Conservation (phyloP, 2,797 vertebrate genomes). For the Fratercula arctica region DNA sequence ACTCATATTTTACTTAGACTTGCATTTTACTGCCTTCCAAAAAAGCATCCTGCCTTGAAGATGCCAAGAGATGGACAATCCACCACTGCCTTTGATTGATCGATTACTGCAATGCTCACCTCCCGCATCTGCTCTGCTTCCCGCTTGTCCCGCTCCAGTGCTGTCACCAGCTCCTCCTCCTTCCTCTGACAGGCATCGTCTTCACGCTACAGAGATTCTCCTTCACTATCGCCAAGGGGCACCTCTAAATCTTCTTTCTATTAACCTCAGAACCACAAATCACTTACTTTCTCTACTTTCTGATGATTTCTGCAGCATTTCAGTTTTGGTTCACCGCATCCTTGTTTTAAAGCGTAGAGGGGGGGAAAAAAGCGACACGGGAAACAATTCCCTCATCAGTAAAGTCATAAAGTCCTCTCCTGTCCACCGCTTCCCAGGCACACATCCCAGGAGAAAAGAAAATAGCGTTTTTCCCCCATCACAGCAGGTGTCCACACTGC, state of each 20-base stretch:
- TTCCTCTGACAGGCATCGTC: background rate
- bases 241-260: background rate
- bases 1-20: background rate
- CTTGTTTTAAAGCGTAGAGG: background rate
- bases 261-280: background rate
- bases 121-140: background rate
- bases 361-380: fast-evolving
- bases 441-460: background rate
- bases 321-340: background rate
- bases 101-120: fast-evolving
- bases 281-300: background rate
- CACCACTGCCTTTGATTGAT: fast-evolving
- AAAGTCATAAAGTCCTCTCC: background rate
- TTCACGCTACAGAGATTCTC: background rate
- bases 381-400: background rate
- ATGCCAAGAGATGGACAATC: background rate
- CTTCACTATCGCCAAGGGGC: fast-evolving
- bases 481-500: background rate
- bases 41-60: background rate
- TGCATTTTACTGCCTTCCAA: background rate
- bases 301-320: background rate
- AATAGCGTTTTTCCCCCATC: fast-evolving
- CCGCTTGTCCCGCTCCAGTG: background rate
- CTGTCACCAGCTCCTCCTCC: background rate
- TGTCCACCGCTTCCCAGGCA: background rate